A percentile compares a stretch with the other conserved stretches of the same genome.
Conservation (phyloP, 2,113 vertebrate genomes). For the Hemicordylus capensis region DNA sequence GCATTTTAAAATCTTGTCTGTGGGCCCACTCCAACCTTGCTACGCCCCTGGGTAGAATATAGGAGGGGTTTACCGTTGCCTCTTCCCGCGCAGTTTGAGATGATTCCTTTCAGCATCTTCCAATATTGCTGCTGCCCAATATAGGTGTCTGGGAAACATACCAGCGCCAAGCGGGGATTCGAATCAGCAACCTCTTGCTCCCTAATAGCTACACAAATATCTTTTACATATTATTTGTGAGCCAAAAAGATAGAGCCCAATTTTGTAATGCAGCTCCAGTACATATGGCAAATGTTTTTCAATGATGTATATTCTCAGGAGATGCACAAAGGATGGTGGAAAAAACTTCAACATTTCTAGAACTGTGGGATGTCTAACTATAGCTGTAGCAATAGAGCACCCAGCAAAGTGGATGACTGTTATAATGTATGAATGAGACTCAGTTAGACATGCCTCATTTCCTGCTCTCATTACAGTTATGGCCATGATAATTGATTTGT, state of each 20-base stretch:
- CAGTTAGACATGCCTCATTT: slow-evolving; percentile 22
- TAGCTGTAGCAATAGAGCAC: background rate
- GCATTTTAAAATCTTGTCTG: too few relatives aligned
- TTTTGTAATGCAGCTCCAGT: background rate
- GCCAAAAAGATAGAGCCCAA: background rate
- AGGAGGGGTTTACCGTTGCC: too few relatives aligned
- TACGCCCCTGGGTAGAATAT: too few relatives aligned
- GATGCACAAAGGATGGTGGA: background rate
- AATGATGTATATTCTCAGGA: too few relatives aligned
- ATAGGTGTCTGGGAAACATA: too few relatives aligned
- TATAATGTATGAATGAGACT: slow-evolving; percentile 22
- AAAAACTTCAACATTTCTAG: background rate
- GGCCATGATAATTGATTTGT: slow-evolving; percentile 30
- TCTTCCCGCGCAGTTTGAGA: too few relatives aligned
- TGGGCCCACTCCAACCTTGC: too few relatives aligned
- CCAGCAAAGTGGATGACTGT: background rate
- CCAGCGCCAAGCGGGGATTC: too few relatives aligned
- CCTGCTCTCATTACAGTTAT: slow-evolving; percentile 15
- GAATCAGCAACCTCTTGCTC: too few relatives aligned
- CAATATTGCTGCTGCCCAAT: too few relatives aligned
- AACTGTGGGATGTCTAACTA: background rate
- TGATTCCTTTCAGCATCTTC: too few relatives aligned
- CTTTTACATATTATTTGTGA: background rate
- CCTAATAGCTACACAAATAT: background rate
- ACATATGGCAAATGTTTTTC: background rate